phyloP scores from a whole-genome alignment of 2,888 invertebrate genomes.

The Drosophila sordidapex region DNA sequence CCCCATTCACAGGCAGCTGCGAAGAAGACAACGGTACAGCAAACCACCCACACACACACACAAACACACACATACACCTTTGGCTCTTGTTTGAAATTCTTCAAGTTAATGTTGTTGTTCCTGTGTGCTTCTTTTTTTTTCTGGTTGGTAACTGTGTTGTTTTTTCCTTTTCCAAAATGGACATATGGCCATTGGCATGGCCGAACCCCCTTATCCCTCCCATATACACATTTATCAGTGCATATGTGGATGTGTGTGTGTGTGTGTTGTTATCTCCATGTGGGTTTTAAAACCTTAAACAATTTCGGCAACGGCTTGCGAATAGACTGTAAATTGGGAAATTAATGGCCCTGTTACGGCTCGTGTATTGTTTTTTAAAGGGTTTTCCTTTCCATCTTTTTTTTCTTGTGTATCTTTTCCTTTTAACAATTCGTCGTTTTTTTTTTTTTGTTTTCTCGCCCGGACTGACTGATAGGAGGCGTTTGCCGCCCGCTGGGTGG shows the following conservation, averaged over 20 bases:
- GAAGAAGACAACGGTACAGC: slow-evolving; percentile 48
- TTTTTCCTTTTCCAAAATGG: slow-evolving; percentile 72
- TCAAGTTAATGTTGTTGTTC: slow-evolving; percentile 68
- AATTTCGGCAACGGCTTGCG: slow-evolving; percentile 79
- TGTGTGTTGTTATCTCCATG: slow-evolving; percentile 59
- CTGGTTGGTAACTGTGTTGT: slow-evolving; percentile 50
- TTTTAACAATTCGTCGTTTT: slow-evolving; percentile 46
- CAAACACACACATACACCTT: slow-evolving; percentile 42
- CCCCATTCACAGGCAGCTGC: slow-evolving; percentile 82
- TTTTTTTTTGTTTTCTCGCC: slow-evolving; percentile 21
- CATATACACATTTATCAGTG: slow-evolving; percentile 57
- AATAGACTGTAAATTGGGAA: slow-evolving; percentile 79
- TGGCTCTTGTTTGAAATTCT: slow-evolving; percentile 62
- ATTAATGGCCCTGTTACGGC: slow-evolving; percentile 79
- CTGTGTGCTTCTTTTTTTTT: slow-evolving; percentile 11
- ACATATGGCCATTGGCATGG: slow-evolving; percentile 78
- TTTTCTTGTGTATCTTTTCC: slow-evolving; percentile 15
- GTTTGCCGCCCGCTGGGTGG: slow-evolving; percentile 13
- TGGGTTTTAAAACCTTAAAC: slow-evolving; percentile 78
- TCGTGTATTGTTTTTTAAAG: slow-evolving; percentile 80
- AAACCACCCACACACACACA: slow-evolving; percentile 33
- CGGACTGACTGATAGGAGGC: slow-evolving; percentile 48
- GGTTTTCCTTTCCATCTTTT: slow-evolving; percentile 53
- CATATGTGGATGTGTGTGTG: slow-evolving; percentile 29
- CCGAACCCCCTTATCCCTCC: slow-evolving; percentile 20